A percentile compares a stretch with the other conserved stretches of the same genome.
These are phyloP conservation scores for Pseudochromis fuscus DNA, from an alignment of 2,797 vertebrate genomes.

Conservation along the genomic window DNA sequence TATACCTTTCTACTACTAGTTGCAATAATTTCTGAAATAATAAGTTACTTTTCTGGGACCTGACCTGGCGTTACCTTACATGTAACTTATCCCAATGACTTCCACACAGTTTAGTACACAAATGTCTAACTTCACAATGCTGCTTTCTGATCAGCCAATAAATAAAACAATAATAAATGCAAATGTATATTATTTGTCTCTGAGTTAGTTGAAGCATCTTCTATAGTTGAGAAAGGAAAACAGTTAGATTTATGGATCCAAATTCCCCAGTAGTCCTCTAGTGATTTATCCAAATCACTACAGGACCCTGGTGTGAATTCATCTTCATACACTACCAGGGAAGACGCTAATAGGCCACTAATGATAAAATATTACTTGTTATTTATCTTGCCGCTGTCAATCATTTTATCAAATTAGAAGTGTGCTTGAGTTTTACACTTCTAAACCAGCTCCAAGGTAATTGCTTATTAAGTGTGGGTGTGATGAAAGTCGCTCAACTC, in stretches of 20 bases:
- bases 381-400: slow-evolving; percentile 16
- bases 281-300: slow-evolving; percentile 28
- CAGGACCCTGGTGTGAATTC: slow-evolving; percentile 14
- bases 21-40: slow-evolving; percentile 6
- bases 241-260: slow-evolving; percentile 2
- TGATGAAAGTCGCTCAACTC: slow-evolving; percentile 50
- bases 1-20: background rate
- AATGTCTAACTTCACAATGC: background rate
- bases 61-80: background rate
- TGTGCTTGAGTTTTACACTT: slow-evolving; percentile 35
- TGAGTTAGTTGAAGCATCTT: background rate
- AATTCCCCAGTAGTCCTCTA: slow-evolving; percentile 3
- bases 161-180: background rate
- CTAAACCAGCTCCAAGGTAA: slow-evolving; percentile 49
- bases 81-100: background rate
- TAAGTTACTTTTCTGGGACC: background rate
- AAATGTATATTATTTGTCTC: background rate
- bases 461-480: slow-evolving; percentile 58
- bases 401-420: slow-evolving; percentile 33
- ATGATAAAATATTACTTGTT: slow-evolving; percentile 20
- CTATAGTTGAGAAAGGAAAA: background rate
- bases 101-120: slow-evolving; percentile 2
- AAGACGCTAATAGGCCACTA: background rate
- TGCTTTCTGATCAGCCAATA: background rate
- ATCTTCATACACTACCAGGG: background rate